A percentile compares a stretch with the other conserved stretches of the same genome.
Conservation (phyloP, 2,888 invertebrate genomes). For the Callosobruchus maculatus region DNA sequence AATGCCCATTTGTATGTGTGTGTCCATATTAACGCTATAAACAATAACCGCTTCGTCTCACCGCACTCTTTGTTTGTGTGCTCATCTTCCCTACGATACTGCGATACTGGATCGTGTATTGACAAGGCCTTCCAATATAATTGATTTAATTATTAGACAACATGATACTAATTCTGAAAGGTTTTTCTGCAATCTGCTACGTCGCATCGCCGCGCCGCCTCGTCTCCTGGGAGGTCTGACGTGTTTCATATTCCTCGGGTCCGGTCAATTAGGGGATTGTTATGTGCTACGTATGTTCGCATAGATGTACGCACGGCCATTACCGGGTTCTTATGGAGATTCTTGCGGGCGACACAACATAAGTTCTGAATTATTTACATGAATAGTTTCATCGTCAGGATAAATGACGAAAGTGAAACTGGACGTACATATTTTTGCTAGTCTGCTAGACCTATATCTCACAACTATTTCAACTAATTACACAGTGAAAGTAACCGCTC, state of each 20-base stretch:
- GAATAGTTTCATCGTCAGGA: too few species aligned
- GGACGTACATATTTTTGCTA: too few species aligned
- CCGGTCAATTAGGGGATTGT: conserved; percentile 30
- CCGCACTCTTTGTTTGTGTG: background rate
- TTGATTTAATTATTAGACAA: conserved; percentile 29
- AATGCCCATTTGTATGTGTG: too few species aligned
- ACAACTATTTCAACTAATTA: too few species aligned
- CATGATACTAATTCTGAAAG: conserved; percentile 18
- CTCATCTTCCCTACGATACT: background rate
- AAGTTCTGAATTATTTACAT: too few species aligned
- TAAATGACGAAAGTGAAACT: too few species aligned
- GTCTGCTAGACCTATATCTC: too few species aligned
- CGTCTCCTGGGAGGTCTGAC: conserved; percentile 28
- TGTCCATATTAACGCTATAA: background rate
- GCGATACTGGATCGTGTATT: conserved; percentile 8
- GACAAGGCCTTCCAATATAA: conserved; percentile 26
- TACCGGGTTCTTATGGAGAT: background rate
- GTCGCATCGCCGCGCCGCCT: conserved; percentile 14
- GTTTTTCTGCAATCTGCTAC: conserved; percentile 7
- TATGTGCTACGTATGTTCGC: conserved; percentile 14
- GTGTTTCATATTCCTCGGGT: conserved; percentile 29
- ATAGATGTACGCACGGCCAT: background rate
- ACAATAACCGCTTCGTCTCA: background rate
- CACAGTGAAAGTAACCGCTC: too few species aligned
- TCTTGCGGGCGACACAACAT: background rate